Base-by-base conservation (phyloP, 1,140 invertebrate species). In the Zaprionus camerounensis region DNA sequence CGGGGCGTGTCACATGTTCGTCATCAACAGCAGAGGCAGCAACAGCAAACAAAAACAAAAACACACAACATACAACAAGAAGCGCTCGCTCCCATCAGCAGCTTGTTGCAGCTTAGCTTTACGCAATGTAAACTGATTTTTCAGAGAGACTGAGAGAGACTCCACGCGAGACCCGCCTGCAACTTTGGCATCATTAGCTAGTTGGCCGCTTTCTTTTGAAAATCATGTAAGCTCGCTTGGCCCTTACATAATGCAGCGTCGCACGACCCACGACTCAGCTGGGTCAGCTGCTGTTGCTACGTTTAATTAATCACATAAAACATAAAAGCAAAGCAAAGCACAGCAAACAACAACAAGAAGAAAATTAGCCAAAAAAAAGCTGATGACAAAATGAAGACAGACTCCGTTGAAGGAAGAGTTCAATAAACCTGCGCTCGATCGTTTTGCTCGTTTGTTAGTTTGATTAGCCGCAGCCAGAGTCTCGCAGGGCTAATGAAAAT, bases 1-100 rank as follows among this genome's bases (percentile, higher is more conserved):
- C n/a, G 83, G 72, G 85, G 85, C 85, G 85, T 90, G 85, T 78
- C 84, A 88, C 81, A 76, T 90, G 85, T 68, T 88, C 85, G 77
- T 88, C 81, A 88, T 74, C 81, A 58, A 22, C 17, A 53, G 28
- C 55, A 69, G 31, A 17, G 36, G 56, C 31, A 68, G 38, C 24
- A 61, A 41, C n/a, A 24, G 2, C 38, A 38, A 75, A 62, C 53
- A 80, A 51, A 61, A 65, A 22, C 46, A 49, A 12, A 20, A 22
- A 49, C 44, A 46, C 7, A 31, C 7, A 6, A 31, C 46, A 49
- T 2, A 34, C 46, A 49, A 9, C 46, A 49, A 22, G n/a, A 51
- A 51, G 11, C 11, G 4, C 46, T 11, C 31, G 69, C 67, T 65
- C 61, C 51, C 74, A 81, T 79, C 79, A 79, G 70, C 57, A 74